Evolutionary conservation across 2,113 vertebrate genomes (phyloP), one percentile per base, ranked within the genome.

Genomic region (Procapra przewalskii): DNA sequence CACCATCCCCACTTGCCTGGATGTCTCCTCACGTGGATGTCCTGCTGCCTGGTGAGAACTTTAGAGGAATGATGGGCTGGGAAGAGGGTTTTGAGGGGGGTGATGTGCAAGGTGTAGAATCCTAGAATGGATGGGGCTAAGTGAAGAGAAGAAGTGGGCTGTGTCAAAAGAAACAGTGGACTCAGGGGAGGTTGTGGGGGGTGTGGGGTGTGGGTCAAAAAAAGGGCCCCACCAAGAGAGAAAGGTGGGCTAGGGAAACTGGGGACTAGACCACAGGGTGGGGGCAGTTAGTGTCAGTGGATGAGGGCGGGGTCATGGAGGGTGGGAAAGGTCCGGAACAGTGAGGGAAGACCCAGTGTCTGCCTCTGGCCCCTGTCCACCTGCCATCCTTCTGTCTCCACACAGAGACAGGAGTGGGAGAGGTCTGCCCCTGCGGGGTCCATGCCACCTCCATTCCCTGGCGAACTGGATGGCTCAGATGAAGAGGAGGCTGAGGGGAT

Each of bases 391-490:
- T 91, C 75, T 96, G 75, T 62, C 54, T 95, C 40, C 84, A 87
- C 92, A 81, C 96, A 98, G 98, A 96, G 67, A 97, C 57, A 99
- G 96, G 99, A 99, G 27, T 99, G 99, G 99, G 99, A 99, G 31
- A 98, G 99, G n/a, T 98, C 98, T 12, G 95, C 98, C 50, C 97
- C 98, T 40, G 98, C 98, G 1, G 98, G 98, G 13, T 98, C 99
- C 97, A 98, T 99, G 25, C 98, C 99, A 7, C 99, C 99, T 81
- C 99, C 99, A 0, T 99, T 99, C 71, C 98, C 98, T 0, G 99
- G 99, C 6, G 97, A 99, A 85, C 99, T 99, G 12, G 98, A 98
- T 3, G 99, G 99, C 1, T 99, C 99, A 2, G 99, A 99, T 5
- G 98, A 99, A 17, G 99, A 99, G 16, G 98, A 99, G 3, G 99